A percentile compares a stretch with the other conserved stretches of the same genome.
Evolutionary conservation across 2,888 invertebrate species (phyloP).

Genomic region (Podotricha telesiphe): DNA sequence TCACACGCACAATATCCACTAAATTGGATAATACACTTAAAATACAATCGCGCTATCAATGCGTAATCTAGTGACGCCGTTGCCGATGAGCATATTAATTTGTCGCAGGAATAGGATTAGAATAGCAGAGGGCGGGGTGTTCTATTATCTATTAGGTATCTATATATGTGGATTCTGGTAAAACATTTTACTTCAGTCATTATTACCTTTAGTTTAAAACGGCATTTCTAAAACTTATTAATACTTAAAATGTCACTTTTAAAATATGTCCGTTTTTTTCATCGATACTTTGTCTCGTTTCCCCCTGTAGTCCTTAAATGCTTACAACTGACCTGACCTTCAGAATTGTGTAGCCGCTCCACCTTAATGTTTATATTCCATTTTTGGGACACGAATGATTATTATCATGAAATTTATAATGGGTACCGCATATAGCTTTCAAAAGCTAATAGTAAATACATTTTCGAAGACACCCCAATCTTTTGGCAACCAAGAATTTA

Average conservation of each 20-base stretch:
- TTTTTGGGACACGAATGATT: slow-evolving; percentile 11
- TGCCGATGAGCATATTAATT: slow-evolving; percentile 83
- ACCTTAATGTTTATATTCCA: slow-evolving; percentile 58
- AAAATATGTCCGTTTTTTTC: too few relatives aligned
- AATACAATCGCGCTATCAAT: slow-evolving; percentile 84
- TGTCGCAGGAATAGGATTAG: slow-evolving; percentile 80
- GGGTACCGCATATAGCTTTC: neutral
- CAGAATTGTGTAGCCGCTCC: slow-evolving; percentile 44
- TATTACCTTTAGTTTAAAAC: neutral
- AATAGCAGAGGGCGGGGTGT: slow-evolving; percentile 52
- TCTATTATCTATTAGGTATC: slow-evolving; percentile 50
- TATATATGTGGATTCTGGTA: neutral
- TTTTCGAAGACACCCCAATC: slow-evolving; percentile 46
- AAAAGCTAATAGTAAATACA: slow-evolving; percentile 4
- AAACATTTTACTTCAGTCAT: neutral
- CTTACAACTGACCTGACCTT: neutral
- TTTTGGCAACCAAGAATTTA: slow-evolving; percentile 66
- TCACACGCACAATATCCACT: slow-evolving; percentile 83
- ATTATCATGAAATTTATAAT: neutral
- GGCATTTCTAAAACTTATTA: too few relatives aligned
- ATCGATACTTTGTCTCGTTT: neutral
- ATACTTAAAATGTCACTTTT: too few relatives aligned
- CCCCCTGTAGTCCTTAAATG: neutral
- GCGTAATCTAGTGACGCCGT: slow-evolving; percentile 81
- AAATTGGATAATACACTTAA: slow-evolving; percentile 88